phyloP scores from a whole-genome alignment of 2,113 vertebrate species.

The Puffinus mauretanicus region DNA sequence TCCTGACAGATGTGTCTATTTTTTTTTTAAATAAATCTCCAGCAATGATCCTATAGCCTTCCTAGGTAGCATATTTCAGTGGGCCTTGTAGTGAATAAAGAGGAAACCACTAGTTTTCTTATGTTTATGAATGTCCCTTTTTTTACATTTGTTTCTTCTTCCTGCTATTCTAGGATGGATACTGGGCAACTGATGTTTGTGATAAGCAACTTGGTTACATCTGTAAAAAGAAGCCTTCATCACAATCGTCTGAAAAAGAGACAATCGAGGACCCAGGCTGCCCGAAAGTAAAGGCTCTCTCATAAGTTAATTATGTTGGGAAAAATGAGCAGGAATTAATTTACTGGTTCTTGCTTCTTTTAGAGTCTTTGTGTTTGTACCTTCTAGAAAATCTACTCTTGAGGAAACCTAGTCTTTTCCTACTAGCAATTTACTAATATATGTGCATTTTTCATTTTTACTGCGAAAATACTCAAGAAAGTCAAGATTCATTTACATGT shows the following conservation, averaged over 20 bases:
- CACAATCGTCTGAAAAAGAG: conserved; percentile 35
- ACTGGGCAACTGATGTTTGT: conserved; percentile 85
- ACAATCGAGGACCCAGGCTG: conserved; percentile 76
- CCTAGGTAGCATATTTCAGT: not conserved
- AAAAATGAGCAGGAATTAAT: not conserved
- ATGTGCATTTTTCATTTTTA: not conserved
- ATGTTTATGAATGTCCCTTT: not conserved
- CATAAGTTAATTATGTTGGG: not conserved
- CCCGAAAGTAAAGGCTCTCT: conserved; percentile 73
- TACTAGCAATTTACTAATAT: not conserved
- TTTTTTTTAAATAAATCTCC: not conserved
- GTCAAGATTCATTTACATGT: not conserved
- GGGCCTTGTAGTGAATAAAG: not conserved
- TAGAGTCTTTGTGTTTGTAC: not conserved
- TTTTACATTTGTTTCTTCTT: not conserved
- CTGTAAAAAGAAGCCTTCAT: conserved; percentile 84
- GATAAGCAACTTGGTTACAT: conserved; percentile 80
- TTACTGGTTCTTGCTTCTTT: not conserved
- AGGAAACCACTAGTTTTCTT: not conserved
- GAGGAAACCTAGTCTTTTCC: not conserved
- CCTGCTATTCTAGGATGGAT: conserved; percentile 77
- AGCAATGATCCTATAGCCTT: not conserved
- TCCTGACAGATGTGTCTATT: not conserved
- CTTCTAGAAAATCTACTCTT: not conserved
- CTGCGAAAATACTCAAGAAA: not conserved